Evolutionary conservation across 2,888 invertebrate genomes (phyloP).

Genomic region (Conomelus anceps): DNA sequence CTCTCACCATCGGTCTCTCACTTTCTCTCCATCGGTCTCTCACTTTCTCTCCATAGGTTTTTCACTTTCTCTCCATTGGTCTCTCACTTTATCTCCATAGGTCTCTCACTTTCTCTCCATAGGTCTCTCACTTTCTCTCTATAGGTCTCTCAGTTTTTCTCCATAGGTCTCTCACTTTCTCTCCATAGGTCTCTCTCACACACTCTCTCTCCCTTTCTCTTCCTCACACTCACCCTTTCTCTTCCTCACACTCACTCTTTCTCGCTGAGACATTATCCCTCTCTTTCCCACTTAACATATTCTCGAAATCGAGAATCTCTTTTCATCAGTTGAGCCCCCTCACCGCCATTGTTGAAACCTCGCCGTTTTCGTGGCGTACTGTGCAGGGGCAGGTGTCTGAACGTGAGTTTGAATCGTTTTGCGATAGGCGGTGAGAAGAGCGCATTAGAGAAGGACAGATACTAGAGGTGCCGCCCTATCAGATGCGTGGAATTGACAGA

Average conservation of each 20-base stretch:
- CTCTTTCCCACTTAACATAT: not conserved
- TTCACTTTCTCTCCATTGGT: no score
- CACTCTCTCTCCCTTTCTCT: not conserved
- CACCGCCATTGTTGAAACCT: no score
- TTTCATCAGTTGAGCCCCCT: not conserved
- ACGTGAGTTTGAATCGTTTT: not conserved
- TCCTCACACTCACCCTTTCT: not conserved
- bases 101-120: no score
- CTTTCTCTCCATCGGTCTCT: no score
- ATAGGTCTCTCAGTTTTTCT: no score
- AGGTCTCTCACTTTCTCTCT: no score
- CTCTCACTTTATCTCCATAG: no score
- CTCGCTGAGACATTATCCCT: not conserved
- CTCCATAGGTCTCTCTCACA: no score
- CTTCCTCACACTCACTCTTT: not conserved
- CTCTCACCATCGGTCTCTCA: no score
- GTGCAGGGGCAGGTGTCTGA: not conserved
- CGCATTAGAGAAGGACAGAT: not conserved
- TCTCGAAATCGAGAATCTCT: not conserved
- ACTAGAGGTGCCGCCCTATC: not conserved
- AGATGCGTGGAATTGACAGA: not conserved
- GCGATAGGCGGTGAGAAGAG: not conserved
- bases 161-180: no score
- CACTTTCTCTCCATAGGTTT: no score
- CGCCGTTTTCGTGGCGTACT: not conserved